Percentiles rank a stretch among this genome's conserved stretches.
phyloP scores from a whole-genome alignment of 2,797 vertebrate species.

The Prionace glauca region DNA sequence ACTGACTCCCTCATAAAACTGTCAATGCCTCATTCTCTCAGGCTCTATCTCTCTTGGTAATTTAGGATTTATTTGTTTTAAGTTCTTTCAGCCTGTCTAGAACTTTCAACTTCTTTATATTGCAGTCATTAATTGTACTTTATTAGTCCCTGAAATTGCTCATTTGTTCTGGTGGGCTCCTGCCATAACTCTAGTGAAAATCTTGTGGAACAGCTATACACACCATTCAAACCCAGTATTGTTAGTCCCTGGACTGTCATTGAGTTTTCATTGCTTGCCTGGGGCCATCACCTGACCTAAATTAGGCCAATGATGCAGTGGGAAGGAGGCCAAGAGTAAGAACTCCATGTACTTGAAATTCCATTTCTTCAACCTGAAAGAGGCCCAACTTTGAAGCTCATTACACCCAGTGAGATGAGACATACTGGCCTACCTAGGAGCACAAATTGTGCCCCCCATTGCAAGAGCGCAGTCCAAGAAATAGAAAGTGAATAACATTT shows the following conservation, averaged over 20 bases:
- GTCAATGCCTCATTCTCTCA: neutral
- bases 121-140: neutral
- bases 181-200: neutral
- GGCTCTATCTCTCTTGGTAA: neutral
- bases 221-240: neutral
- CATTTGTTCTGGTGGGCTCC: neutral
- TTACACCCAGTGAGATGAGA: neutral
- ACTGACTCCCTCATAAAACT: neutral
- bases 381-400: neutral
- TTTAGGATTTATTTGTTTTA: neutral
- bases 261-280: neutral
- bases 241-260: neutral
- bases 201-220: neutral
- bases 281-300: neutral
- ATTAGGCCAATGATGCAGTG: neutral
- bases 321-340: neutral
- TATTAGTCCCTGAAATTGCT: neutral
- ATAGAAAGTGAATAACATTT: neutral
- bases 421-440: neutral
- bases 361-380: neutral
- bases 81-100: neutral
- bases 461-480: neutral
- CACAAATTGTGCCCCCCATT: neutral
- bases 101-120: neutral
- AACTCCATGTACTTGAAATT: neutral